Conservation (phyloP, 1,140 invertebrate species). For the Trypoxylus dichotomus region DNA sequence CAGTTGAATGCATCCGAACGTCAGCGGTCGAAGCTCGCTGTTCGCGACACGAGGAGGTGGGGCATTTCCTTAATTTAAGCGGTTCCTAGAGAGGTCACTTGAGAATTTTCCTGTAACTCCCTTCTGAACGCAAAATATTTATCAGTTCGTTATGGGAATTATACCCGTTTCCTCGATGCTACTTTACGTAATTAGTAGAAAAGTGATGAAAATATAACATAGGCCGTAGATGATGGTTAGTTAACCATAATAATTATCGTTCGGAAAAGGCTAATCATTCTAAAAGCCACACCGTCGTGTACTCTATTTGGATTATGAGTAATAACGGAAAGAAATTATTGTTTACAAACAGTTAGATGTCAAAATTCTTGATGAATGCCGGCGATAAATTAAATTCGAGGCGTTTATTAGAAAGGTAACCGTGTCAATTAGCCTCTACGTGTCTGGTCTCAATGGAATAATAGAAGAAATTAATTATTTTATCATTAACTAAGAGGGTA, state of each 20-base stretch:
- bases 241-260: neutral
- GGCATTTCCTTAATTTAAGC: conserved; percentile 9
- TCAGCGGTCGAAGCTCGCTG: neutral
- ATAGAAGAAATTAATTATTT: neutral
- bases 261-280: neutral
- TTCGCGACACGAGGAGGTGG: neutral
- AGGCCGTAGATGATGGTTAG: neutral
- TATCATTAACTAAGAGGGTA: neutral
- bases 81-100: neutral
- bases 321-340: neutral
- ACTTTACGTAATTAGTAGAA: neutral
- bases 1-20: neutral
- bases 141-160: neutral
- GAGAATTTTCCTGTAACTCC: neutral
- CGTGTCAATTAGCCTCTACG: neutral
- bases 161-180: neutral
- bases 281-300: neutral
- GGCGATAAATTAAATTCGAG: neutral
- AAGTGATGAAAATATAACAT: neutral
- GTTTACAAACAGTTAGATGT: conserved; percentile 10
- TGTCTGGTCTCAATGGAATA: neutral
- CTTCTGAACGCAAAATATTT: neutral
- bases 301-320: neutral
- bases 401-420: neutral
- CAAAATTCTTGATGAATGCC: neutral